Evolutionary conservation across 2,797 vertebrate genomes (phyloP), one percentile per base, ranked within the genome.

Genomic region (Holocentrus rufus): DNA sequence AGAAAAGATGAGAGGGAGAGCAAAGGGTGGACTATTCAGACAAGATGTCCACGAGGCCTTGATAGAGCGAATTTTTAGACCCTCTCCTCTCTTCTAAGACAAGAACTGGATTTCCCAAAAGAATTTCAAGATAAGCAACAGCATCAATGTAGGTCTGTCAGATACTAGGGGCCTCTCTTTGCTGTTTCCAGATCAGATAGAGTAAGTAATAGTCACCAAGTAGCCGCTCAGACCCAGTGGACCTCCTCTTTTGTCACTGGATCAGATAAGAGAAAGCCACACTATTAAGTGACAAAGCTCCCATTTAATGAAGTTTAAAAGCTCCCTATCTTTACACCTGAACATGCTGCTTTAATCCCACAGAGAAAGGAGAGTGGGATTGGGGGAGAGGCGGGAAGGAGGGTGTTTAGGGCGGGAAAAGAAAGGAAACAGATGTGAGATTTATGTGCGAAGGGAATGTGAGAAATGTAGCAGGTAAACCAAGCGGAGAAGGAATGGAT

Each of bases 211-310:
- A 42, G 81, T 85, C 84, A 63, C 86, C 87, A 86, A 87, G 83
- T 77, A 65, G 69, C 60, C 76, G 78, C 80, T 76, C 62, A 77
- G 81, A 88, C 86, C 88, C 83, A 46, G 66, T 56, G 77, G 85
- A 87, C 85, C 83, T 65, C 56, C 67, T 65, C 59, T 76, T 84
- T 82, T 87, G 87, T 90, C 80, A 75, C 76, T 14, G 34, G 65
- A 90, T 90, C 88, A 89, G 92, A 93, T 92, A 90, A 84, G 64
- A 77, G 67, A 75, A 74, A 80, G 74, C 71, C 60, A 70, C 74
- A 65, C 82, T 72, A 80, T 88, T 90, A 88, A 83, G 79, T 64
- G 85, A 83, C 76, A 72, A 69, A 88, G 77, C 60, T 69, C 57
- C 79, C 54, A 84, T 91, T 90, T 88, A 89, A 90, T 82, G 82